These are phyloP conservation scores for Gorilla gorilla DNA, from an alignment of 2,113 vertebrate genomes.

Conservation along the genomic window DNA sequence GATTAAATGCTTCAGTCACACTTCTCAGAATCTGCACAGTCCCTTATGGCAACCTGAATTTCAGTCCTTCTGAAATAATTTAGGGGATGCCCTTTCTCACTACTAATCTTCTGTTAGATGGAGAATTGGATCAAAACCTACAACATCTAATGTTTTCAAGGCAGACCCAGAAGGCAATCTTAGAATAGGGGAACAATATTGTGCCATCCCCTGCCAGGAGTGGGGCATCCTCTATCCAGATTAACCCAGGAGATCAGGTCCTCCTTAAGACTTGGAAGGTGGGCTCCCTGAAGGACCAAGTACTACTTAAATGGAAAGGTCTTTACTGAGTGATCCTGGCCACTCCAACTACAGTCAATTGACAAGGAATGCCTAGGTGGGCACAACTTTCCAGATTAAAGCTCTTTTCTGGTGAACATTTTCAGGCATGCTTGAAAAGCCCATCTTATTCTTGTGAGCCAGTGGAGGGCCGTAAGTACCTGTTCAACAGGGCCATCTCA, in stretches of 20 bases:
- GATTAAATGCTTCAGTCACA: too few relatives aligned
- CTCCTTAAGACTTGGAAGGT: background rate
- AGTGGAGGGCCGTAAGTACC: background rate
- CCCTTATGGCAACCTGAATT: background rate
- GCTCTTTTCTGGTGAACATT: background rate
- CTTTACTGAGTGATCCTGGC: background rate
- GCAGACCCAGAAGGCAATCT: background rate
- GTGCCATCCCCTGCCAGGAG: background rate
- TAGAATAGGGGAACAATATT: background rate
- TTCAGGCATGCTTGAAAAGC: background rate
- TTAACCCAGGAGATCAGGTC: background rate
- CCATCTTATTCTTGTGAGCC: background rate
- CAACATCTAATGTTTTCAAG: background rate
- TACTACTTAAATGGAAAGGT: background rate
- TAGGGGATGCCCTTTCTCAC: background rate
- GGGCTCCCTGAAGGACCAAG: background rate
- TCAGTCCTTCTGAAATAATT: background rate
- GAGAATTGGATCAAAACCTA: background rate
- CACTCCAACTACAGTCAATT: background rate
- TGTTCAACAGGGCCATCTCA: background rate
- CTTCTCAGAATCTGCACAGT: background rate
- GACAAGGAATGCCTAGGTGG: background rate
- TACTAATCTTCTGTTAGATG: background rate
- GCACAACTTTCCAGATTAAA: background rate
- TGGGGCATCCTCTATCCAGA: background rate